These are phyloP conservation scores for human (Homo sapiens) DNA, from an alignment of 2,113 vertebrate species.

Conservation along the genomic window DNA sequence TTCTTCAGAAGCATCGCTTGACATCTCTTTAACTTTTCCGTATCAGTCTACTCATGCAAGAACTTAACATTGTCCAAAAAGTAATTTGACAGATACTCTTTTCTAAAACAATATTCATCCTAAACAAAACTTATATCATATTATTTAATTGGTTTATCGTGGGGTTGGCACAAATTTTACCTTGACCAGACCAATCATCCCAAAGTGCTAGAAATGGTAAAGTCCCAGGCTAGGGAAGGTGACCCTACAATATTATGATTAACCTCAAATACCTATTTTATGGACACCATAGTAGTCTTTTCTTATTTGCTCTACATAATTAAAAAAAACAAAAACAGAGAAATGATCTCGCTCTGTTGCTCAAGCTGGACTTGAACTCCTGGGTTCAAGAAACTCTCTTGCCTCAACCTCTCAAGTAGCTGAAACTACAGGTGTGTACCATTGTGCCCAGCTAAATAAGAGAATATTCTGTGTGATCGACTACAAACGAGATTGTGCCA, in stretches of 20 bases:
- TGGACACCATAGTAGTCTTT: neutral
- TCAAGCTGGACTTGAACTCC: neutral
- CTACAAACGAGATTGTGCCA: neutral
- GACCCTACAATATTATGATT: neutral
- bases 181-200: neutral
- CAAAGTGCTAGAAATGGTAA: neutral
- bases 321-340: neutral
- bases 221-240: neutral
- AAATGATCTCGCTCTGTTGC: neutral
- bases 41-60: neutral
- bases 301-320: neutral
- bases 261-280: neutral
- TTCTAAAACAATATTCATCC: neutral
- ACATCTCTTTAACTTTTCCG: neutral
- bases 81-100: neutral
- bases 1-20: neutral
- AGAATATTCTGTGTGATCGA: neutral
- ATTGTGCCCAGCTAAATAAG: neutral
- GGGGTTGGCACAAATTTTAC: neutral
- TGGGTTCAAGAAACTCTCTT: neutral
- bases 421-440: neutral
- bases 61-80: neutral
- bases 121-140: neutral
- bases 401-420: neutral
- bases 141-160: slow-evolving; percentile 12